Conservation (phyloP, 2,113 vertebrate species). For the Gorsachius goisagi region DNA sequence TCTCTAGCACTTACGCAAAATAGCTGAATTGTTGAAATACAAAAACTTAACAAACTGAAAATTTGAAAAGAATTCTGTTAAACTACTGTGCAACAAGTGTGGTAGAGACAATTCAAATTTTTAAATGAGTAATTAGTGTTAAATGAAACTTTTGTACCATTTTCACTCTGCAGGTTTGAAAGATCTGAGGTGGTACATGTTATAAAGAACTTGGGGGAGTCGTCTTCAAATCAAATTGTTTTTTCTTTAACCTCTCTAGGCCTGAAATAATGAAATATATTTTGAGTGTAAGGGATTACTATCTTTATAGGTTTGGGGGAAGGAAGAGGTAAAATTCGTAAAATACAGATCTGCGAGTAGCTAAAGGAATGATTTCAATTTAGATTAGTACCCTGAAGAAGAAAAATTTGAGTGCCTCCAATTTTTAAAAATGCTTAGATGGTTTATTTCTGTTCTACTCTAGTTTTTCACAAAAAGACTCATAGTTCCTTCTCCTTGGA, state of each 20-base stretch:
- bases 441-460: neutral
- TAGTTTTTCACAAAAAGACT: conserved; percentile 95
- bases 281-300: neutral
- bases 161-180: neutral
- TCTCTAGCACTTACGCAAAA: neutral
- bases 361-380: neutral
- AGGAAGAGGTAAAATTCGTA: neutral
- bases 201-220: neutral
- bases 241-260: neutral
- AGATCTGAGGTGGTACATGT: neutral
- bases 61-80: neutral
- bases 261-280: neutral
- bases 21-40: neutral
- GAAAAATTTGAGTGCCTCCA: neutral
- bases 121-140: neutral
- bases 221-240: neutral
- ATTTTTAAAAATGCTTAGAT: neutral
- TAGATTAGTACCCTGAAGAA: too few relatives aligned
- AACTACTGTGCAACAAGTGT: neutral
- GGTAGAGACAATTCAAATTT: neutral
- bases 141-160: neutral
- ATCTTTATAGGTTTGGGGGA: neutral
- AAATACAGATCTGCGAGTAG: neutral
- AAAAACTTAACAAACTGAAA: neutral
- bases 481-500: conserved; percentile 97